Conservation (phyloP, 2,888 invertebrate species). For the Orthosia gothica region DNA sequence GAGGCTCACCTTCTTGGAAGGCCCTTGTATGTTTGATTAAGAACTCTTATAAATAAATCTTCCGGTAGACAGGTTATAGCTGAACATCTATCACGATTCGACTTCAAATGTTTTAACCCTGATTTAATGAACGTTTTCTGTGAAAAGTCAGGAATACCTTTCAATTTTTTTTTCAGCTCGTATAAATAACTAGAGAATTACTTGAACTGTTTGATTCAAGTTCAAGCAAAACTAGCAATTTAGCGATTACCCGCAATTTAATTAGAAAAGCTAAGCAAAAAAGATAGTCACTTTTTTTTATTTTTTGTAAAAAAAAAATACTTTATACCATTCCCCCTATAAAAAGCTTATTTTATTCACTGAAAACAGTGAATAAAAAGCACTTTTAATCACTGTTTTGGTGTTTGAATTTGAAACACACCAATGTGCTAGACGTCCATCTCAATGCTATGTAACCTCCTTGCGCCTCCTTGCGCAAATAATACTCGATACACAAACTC, state of each 20-base stretch:
- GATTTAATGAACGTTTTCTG: constrained; percentile 31
- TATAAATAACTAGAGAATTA: background rate
- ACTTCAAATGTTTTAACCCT: constrained; percentile 43
- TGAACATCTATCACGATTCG: constrained; percentile 58
- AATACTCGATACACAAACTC: too few relatives aligned
- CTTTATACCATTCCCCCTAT: too few relatives aligned
- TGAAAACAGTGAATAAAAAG: too few relatives aligned
- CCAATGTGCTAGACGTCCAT: too few relatives aligned
- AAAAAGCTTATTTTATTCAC: too few relatives aligned
- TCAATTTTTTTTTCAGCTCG: background rate
- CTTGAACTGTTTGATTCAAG: background rate
- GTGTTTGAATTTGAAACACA: too few relatives aligned
- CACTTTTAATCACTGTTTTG: too few relatives aligned
- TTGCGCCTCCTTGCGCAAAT: too few relatives aligned
- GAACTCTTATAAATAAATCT: constrained; percentile 84
- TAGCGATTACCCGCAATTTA: background rate
- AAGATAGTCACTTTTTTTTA: too few relatives aligned
- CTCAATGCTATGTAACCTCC: too few relatives aligned
- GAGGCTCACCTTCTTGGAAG: constrained; percentile 81
- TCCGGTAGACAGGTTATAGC: constrained; percentile 70
- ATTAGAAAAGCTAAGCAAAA: constrained; percentile 3
- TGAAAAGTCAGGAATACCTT: constrained; percentile 27
- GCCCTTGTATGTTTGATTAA: constrained; percentile 84
- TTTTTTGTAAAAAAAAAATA: too few relatives aligned
- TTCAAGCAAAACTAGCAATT: background rate